Evolutionary conservation across 2,888 invertebrate species (phyloP).

Genomic region (Anorthoa munda): DNA sequence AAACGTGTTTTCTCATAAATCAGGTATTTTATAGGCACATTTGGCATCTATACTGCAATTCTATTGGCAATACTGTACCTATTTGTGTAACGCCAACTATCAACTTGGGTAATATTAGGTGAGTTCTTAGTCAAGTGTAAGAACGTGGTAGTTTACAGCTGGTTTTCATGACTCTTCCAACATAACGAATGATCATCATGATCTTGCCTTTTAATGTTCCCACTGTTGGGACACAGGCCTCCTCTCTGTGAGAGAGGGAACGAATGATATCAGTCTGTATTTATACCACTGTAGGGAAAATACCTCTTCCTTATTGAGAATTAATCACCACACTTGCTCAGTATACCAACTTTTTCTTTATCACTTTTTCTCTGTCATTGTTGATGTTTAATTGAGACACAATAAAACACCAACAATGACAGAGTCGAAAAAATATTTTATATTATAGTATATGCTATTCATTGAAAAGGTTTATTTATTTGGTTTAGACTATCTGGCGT

Average conservation of each 20-base stretch:
- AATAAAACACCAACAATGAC: no score
- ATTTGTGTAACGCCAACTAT: conserved; percentile 29
- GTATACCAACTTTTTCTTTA: no score
- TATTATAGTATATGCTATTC: no score
- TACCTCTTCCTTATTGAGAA: background rate
- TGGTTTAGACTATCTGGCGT: background rate
- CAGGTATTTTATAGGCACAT: conserved; percentile 19
- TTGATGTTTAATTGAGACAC: no score
- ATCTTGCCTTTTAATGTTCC: no score
- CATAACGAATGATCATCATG: background rate
- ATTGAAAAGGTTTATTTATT: background rate
- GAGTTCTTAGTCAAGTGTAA: conserved; percentile 22
- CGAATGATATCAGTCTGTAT: no score
- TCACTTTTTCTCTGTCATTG: no score
- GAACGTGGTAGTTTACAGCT: conserved; percentile 14
- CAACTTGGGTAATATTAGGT: conserved; percentile 32
- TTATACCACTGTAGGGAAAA: background rate
- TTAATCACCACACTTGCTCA: background rate
- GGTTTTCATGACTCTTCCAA: conserved; percentile 13
- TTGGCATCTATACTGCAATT: conserved; percentile 46
- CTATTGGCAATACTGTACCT: conserved; percentile 33
- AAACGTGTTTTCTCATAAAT: conserved; percentile 35
- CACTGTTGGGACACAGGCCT: no score
- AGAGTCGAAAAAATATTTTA: no score
- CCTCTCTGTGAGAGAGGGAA: no score